phyloP scores from a whole-genome alignment of 1,140 invertebrate genomes.

The Doryteuthis pealeii region DNA sequence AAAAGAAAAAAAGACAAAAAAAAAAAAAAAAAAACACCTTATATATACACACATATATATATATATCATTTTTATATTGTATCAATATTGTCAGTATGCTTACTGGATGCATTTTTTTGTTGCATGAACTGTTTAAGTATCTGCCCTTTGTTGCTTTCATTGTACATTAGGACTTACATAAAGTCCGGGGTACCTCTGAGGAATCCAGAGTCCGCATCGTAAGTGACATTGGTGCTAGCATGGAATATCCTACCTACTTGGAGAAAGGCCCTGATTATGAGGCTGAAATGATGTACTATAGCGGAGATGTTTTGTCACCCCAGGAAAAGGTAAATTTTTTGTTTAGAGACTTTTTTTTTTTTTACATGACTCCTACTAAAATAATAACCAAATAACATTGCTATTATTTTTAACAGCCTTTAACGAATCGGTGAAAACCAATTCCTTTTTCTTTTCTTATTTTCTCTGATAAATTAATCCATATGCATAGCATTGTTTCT shows the following conservation, averaged over 20 bases:
- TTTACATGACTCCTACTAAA: neutral
- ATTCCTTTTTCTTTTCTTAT: conserved; percentile 3
- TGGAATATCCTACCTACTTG: conserved; percentile 53
- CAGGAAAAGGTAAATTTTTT: conserved; percentile 48
- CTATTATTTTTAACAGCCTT: neutral
- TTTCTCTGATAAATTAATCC: neutral
- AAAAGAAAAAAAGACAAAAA: no score
- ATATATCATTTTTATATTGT: no score
- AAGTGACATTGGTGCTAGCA: conserved; percentile 43
- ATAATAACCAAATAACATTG: neutral
- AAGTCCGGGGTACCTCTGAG: conserved; percentile 31
- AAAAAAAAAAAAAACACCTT: no score
- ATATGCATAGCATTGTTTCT: no score
- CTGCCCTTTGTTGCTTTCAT: conserved; percentile 23
- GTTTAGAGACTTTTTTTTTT: neutral
- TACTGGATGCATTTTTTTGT: no score
- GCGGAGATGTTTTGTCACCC: conserved; percentile 51
- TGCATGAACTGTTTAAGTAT: conserved; percentile 15
- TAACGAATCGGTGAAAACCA: neutral
- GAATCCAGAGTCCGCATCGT: conserved; percentile 40
- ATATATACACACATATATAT: no score
- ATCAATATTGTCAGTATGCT: no score
- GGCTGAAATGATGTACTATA: conserved; percentile 54
- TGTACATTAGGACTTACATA: conserved; percentile 37
- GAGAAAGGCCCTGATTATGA: conserved; percentile 53